Evolutionary conservation across 1,140 invertebrate genomes (phyloP), one percentile per base, ranked within the genome.

Genomic region (Drosophila auraria): DNA sequence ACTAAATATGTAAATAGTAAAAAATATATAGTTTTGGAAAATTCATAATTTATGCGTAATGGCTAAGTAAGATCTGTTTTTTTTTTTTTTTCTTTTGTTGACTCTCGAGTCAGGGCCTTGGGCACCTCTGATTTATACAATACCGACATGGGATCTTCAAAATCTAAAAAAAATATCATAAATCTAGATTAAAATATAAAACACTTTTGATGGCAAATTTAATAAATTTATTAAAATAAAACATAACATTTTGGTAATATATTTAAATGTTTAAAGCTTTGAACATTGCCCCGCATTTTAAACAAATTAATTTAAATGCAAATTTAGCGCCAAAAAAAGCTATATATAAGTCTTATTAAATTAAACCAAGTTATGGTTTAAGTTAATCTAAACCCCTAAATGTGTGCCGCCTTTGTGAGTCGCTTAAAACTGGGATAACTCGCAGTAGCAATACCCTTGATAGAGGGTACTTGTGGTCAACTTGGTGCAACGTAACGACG

Each of bases 401-500:
- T 23, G 14, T 56, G 17, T 1, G 11, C 2, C 14, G 14, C 33
- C 33, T 56, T 56, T 56, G 33, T 56, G 53, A 56, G 53, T 38
- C 17, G 53, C 20, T 56, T 23, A n/a, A 17, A 23, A 27, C 17
- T 14, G 12, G 12, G 12, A 36, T 54, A 38, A 54, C 3, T 20
- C 25, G n/a, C 15, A 56, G 25, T 27, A 38, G 33, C 20, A 20
- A 27, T 64, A 69, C 62, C 62, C 33, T 68, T 68, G 45, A 40
- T 66, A 44, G 17, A 66, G 66, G 61, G 47, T 44, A 69, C 49
- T 68, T 69, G 47, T 53, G 30, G 30, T 47, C 42, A 44, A 54
- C 27, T 54, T 15, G 23, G 12, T 25, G 38, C 38, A 70, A 20
- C 47, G 63, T 27, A 69, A 11, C 36, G 12, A 33, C n/a, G 27